Evolutionary conservation across 2,113 vertebrate species (phyloP).

Genomic region (Cochlearius cochlearius): DNA sequence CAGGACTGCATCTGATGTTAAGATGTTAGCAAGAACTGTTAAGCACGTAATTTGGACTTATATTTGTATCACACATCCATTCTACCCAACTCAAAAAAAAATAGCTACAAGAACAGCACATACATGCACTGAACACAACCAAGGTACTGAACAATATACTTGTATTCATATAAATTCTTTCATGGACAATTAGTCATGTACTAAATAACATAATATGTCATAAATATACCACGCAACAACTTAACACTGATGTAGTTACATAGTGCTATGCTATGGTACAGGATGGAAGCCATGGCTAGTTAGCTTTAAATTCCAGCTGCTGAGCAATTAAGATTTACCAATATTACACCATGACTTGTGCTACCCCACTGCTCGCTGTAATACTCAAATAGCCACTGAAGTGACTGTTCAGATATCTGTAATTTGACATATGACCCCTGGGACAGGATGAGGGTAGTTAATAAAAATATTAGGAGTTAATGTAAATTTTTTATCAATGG

Average conservation of each 20-base stretch:
- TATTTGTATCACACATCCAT: neutral
- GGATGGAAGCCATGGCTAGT: neutral
- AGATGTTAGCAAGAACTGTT: neutral
- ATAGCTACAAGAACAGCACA: neutral
- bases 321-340: neutral
- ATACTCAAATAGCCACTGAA: neutral
- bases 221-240: neutral
- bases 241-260: neutral
- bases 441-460: rapidly evolving
- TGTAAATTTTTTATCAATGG: neutral
- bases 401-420: neutral
- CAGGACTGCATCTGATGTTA: neutral
- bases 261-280: neutral
- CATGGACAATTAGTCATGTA: neutral
- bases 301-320: neutral
- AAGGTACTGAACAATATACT: neutral
- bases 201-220: neutral
- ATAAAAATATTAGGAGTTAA: neutral
- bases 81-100: neutral
- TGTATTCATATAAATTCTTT: neutral
- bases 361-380: neutral
- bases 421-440: neutral
- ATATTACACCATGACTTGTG: neutral
- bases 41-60: neutral
- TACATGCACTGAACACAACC: neutral